Evolutionary conservation across 2,797 vertebrate genomes (phyloP), one percentile per base, ranked within the genome.

Genomic region (Microctenopoma stevenorrisi): DNA sequence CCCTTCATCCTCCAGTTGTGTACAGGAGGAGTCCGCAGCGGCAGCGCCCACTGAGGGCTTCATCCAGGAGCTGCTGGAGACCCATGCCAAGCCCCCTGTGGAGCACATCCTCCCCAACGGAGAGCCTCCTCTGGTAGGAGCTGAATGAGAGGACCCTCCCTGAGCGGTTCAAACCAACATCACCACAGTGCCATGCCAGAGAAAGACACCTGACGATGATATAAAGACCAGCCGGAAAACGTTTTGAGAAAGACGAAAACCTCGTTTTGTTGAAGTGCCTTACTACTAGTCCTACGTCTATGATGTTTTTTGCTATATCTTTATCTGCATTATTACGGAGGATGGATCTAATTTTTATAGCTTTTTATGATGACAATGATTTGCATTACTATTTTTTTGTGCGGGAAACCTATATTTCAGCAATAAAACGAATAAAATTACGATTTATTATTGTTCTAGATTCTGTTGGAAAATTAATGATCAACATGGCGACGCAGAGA

Each of bases 201-300:
- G 59, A 70, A 69, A 42, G 56, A 77, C 74, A 78, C 86, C 84
- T 57, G 55, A 71, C 8, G 54, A 72, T 80, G 86, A 83, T 83
- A 86, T 89, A 85, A 85, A 81, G 80, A 65, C 51, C 76, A 83
- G 72, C 8, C 50, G 9, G 55, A 64, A 56, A 61, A 53, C 40
- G 63, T 79, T 61, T 81, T 73, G 78, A 40, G 56, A 79, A 64
- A 85, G 85, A 89, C 38, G 82, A 80, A 83, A 65, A 79, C 74
- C 82, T 92, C 89, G 89, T 87, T 93, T 83, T 92, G 93, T 92
- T 89, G 88, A 95, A 96, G 97, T 98, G 97, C 97, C 97, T 98
- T 99, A 96, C 96, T 98, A 97, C 97, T 97, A 87, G 85, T 85
- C 78, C 79, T 16, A 77, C 81, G 72, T 78, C 75, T 79, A 61